Evolutionary conservation across 1,140 invertebrate species (phyloP), one percentile per base, ranked within the genome.

Genomic region (Wasmannia auropunctata): DNA sequence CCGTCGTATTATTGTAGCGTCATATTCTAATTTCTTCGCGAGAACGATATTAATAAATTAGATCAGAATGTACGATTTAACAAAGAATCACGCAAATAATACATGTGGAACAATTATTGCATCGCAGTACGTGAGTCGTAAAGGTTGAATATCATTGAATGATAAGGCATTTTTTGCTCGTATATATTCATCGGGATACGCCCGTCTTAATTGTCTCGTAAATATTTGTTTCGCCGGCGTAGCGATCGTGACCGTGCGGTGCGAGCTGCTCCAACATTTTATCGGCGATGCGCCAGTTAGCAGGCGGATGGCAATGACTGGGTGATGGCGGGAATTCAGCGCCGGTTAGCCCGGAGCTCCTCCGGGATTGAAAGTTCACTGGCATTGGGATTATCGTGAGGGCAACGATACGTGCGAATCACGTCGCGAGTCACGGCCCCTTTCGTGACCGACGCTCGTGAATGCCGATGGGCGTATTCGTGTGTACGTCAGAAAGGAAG

Each of bases 381-480:
- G 92, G 93, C 92, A 92, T 88, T 88, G 92, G 91, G 92, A 93
- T 93, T 93, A 93, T 91, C 88, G 91, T 86, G 91, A 90, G 87
- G 91, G 92, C 91, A 92, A 93, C 91, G 93, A 93, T 93, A 93
- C 92, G 93, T 92, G 92, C 92, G 92, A 93, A 93, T 93, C 92
- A 93, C 91, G 91, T 91, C 91, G 91, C 88, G 88, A 91, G 90
- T 88, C 90, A 90, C 92, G 92, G 90, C 92, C 89, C 89, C 92
- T 92, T 93, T 93, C 93, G 92, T 93, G 93, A 94, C 92, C 92
- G 91, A 91, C 87, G 92, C 93, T 94, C 93, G 93, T 93, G 93
- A 93, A 91, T 92, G 92, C 93, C 93, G 92, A 93, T 94, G 93
- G 92, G 92, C 92, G 93, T 93, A 92, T 91, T 94, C 93, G 93